Base-by-base conservation (phyloP, 2,888 invertebrate genomes). In the Pachycephus smyrnensis region DNA sequence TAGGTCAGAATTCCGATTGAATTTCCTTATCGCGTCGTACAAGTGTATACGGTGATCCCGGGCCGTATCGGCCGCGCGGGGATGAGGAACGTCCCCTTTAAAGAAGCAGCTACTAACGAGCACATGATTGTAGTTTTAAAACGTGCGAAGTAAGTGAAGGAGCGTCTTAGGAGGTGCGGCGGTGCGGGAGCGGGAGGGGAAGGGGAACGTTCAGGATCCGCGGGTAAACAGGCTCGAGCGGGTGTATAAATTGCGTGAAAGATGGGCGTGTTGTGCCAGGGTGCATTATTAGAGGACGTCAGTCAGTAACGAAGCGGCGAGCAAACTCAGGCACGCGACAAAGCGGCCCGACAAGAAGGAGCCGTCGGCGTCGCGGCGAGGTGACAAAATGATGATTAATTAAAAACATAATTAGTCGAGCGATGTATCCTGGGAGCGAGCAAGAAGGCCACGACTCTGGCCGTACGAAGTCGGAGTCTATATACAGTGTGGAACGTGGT, bases 351-450 rank as follows among this genome's bases (percentile, higher is more conserved):
- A 77, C 79, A 73, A 32, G 69, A 69, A 69, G 69, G 32, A 69
- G 69, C 69, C 69, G 69, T 69, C 69, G 40, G 40, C 40, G 40
- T 40, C 76, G 55, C 81, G 81, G 77, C 82, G 82, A 84, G 81
- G 86, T 85, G 88, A 89, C 88, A 87, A 89, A 88, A 88, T 85
- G 88, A 88, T 91, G 91, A 91, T 91, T 91, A 91, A 91, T 91
- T 90, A 90, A 91, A 90, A 90, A 90, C 87, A 88, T 90, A 89
- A 91, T 91, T 91, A 90, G 90, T 87, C 86, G 79, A 80, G 78
- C 77, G 82, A 76, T 77, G 80, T 76, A 75, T 77, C 77, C 80
- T 80, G 78, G 30, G 36, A 37, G 75, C 76, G 77, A 12, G 75
- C 76, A 77, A 55, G 77, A 12, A 75, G 77, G 69, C 40, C 77